These are phyloP conservation scores for Caenorhabditis afra DNA, from an alignment of 2,888 invertebrate genomes.

Conservation along the genomic window DNA sequence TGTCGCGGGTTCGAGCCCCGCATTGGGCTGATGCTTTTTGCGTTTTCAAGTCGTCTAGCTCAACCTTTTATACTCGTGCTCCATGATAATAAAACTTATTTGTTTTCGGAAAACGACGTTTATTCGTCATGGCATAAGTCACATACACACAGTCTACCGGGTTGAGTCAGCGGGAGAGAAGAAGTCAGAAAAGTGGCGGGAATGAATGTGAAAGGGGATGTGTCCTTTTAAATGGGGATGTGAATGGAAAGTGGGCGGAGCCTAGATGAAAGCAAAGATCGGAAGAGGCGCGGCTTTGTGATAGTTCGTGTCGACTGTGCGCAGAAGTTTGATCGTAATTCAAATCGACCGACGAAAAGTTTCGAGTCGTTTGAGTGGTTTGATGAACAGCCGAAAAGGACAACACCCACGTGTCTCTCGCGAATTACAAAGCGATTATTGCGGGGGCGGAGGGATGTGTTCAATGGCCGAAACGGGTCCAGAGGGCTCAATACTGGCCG, in stretches of 20 bases:
- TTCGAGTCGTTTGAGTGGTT: conserved; percentile 15
- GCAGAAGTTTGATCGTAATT: conserved; percentile 36
- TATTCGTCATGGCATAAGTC: conserved; percentile 39
- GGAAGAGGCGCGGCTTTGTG: conserved; percentile 16
- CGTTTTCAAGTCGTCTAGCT: neutral
- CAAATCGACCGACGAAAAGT: conserved; percentile 16
- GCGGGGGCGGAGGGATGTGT: neutral
- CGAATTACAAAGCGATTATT: conserved; percentile 4
- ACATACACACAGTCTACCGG: neutral
- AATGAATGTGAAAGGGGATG: conserved; percentile 4
- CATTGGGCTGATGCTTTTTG: conserved; percentile 71
- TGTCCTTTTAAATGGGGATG: conserved; percentile 29
- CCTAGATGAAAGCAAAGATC: conserved; percentile 31
- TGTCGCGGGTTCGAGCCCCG: conserved; percentile 79
- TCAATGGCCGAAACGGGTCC: conserved; percentile 6
- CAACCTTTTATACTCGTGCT: conserved; percentile 13
- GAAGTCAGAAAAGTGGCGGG: conserved; percentile 21
- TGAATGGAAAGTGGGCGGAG: conserved; percentile 25
- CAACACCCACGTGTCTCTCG: conserved; percentile 21
- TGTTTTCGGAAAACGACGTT: conserved; percentile 28
- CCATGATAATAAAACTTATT: conserved; percentile 23
- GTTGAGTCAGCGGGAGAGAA: conserved; percentile 23
- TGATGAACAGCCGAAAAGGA: conserved; percentile 17
- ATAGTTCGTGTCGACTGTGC: conserved; percentile 25
- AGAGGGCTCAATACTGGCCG: neutral